Evolutionary conservation across 2,888 invertebrate genomes (phyloP).

Genomic region (Lydus trimaculatus): DNA sequence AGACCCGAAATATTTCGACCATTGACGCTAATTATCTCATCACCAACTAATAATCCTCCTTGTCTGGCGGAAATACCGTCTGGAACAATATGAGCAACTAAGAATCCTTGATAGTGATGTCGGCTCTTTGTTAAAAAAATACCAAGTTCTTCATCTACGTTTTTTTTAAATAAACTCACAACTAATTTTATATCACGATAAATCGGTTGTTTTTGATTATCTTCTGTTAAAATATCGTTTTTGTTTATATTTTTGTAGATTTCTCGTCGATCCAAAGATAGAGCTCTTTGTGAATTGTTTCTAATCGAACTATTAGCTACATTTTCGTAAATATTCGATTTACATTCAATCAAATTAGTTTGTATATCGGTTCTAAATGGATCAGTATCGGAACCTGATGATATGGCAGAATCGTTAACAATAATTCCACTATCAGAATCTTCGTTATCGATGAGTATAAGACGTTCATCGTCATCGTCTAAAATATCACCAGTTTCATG

Average conservation of each 20-base stretch:
- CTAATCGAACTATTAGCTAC: slow-evolving; percentile 42
- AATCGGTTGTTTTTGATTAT: not conserved
- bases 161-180: slow-evolving; percentile 64
- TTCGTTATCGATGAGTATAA: slow-evolving; percentile 68
- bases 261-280: slow-evolving; percentile 66
- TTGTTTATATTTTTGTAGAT: slow-evolving; percentile 40
- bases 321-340: slow-evolving; percentile 12
- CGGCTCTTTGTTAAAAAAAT: slow-evolving; percentile 76
- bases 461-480: slow-evolving; percentile 62
- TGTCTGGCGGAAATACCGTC: slow-evolving; percentile 80
- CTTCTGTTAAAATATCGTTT: not conserved
- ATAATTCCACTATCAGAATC: slow-evolving; percentile 80
- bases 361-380: not conserved
- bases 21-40: slow-evolving; percentile 94
- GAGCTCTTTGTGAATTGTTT: slow-evolving; percentile 61
- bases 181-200: slow-evolving; percentile 40
- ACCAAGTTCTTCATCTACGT: slow-evolving; percentile 70
- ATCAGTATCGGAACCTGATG: slow-evolving; percentile 59
- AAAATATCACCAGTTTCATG: slow-evolving; percentile 66
- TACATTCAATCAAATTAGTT: slow-evolving; percentile 10
- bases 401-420: slow-evolving; percentile 75
- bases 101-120: slow-evolving; percentile 69
- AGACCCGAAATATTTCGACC: slow-evolving; percentile 79
- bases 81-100: slow-evolving; percentile 75
- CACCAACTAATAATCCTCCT: slow-evolving; percentile 87